These are phyloP conservation scores for Hippocampus kuda DNA, from an alignment of 2,797 vertebrate species.

Conservation along the genomic window DNA sequence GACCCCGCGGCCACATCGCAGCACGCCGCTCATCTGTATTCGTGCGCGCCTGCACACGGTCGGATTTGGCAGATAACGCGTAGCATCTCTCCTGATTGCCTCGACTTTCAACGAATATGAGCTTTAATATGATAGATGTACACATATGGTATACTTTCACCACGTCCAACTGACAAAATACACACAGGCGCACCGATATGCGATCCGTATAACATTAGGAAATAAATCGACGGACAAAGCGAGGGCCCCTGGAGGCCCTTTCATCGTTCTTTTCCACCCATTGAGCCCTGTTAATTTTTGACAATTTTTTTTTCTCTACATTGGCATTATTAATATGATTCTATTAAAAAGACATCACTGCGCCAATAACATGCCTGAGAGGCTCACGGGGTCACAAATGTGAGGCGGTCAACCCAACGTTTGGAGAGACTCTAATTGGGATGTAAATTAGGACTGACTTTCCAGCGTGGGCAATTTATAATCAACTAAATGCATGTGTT, in stretches of 20 bases:
- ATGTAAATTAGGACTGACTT: background rate
- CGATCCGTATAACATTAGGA: background rate
- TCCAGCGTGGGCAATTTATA: background rate
- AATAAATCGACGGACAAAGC: background rate
- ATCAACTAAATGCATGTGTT: background rate
- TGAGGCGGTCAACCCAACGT: background rate
- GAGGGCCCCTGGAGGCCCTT: background rate
- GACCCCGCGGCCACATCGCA: conserved; percentile 44
- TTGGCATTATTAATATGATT: background rate
- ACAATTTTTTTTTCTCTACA: background rate
- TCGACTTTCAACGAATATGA: background rate
- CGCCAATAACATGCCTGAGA: background rate
- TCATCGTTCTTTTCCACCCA: background rate
- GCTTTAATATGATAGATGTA: background rate
- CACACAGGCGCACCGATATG: background rate
- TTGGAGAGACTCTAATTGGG: background rate
- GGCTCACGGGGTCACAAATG: background rate
- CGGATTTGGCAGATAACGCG: background rate
- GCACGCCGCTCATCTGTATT: conserved; percentile 56
- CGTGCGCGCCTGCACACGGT: conserved; percentile 15
- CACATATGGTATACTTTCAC: background rate
- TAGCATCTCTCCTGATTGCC: background rate
- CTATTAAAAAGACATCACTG: background rate
- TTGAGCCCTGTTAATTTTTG: background rate
- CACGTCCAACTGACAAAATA: background rate